Evolutionary conservation across 2,113 vertebrate genomes (phyloP).

Genomic region (Xyrauchen texanus): DNA sequence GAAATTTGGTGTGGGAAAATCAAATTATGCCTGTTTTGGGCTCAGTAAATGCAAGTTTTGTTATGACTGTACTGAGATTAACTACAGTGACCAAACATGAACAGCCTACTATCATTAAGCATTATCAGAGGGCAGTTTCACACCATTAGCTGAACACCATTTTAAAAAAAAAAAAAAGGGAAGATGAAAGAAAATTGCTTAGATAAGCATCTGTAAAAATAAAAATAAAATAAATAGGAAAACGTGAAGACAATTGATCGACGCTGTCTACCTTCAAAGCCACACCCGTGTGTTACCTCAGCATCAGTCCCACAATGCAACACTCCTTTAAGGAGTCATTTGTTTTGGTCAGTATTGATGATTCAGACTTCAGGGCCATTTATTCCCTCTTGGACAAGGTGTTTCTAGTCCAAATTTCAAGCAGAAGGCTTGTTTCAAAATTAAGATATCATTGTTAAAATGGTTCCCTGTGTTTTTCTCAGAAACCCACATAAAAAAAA

Average conservation of each 20-base stretch:
- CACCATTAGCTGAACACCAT: constrained; percentile 55
- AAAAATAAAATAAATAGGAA: constrained; percentile 25
- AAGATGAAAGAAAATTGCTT: constrained; percentile 54
- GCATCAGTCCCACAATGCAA: constrained; percentile 29
- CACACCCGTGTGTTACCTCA: constrained; percentile 3
- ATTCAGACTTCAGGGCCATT: constrained; percentile 10
- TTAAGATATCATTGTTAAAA: constrained; percentile 11
- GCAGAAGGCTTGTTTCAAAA: constrained; percentile 10
- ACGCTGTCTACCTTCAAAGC: constrained; percentile 40
- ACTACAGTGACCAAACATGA: constrained; percentile 33
- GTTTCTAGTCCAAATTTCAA: background rate
- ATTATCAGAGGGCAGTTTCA: constrained; percentile 46
- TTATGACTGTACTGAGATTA: constrained; percentile 14
- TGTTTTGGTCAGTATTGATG: constrained; percentile 15
- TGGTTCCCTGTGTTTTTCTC: background rate
- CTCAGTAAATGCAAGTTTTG: background rate
- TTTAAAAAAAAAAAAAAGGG: constrained; percentile 46
- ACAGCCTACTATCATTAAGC: constrained; percentile 33
- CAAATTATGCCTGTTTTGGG: constrained; percentile 37
- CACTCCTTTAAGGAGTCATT: constrained; percentile 9
- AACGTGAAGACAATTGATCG: constrained; percentile 49
- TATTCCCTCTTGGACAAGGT: background rate
- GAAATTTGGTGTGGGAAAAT: constrained; percentile 16
- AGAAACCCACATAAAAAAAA: background rate
- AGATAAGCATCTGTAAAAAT: constrained; percentile 49